Evolutionary conservation across 2,797 vertebrate genomes (phyloP).

Genomic region (Phylloscopus collybita): DNA sequence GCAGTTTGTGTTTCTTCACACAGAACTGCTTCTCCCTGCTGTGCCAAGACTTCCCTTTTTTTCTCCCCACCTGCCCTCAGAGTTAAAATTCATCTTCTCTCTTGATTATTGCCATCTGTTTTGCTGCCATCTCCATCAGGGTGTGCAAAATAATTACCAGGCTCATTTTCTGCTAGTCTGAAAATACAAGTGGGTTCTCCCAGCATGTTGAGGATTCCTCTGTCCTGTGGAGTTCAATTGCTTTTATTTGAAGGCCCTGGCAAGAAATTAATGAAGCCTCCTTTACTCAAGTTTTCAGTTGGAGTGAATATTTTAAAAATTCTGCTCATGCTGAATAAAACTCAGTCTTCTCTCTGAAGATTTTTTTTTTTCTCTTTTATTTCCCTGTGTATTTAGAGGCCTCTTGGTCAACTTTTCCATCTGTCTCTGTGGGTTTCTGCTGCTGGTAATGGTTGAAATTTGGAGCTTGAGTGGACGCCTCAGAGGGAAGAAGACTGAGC

Average conservation of each 20-base stretch:
- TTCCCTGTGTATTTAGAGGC: background rate
- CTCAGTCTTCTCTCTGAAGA: background rate
- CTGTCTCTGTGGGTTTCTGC: background rate
- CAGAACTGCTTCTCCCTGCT: background rate
- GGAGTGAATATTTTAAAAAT: background rate
- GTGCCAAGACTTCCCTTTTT: background rate
- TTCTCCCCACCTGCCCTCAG: background rate
- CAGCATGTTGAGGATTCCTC: background rate
- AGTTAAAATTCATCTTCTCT: background rate
- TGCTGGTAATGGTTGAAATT: background rate
- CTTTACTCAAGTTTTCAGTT: background rate
- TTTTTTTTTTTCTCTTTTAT: background rate
- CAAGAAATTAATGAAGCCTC: background rate
- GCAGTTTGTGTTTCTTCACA: background rate
- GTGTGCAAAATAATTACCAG: background rate
- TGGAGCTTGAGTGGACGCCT: accelerated
- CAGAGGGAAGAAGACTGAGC: background rate
- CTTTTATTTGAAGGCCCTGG: background rate
- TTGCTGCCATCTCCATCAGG: background rate
- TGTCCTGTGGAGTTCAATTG: background rate
- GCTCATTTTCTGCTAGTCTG: background rate
- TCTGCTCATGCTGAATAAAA: background rate
- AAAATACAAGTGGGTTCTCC: background rate
- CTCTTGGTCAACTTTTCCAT: background rate
- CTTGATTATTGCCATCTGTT: background rate